Evolutionary conservation across 2,888 invertebrate species (phyloP).

Genomic region (Autographa pulchrina): DNA sequence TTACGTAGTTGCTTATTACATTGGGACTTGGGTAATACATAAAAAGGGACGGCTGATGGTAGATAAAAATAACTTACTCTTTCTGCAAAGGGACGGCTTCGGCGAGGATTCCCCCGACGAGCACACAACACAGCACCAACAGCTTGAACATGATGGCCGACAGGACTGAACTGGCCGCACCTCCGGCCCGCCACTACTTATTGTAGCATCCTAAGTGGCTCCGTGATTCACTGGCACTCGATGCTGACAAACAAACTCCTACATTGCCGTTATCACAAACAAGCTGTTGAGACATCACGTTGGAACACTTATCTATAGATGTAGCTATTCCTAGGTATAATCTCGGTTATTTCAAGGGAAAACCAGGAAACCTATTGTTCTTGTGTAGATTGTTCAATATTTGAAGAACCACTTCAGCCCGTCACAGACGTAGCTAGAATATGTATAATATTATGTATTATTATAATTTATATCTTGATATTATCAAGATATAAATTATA

Average conservation of each 20-base stretch:
- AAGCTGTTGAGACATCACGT: conserved; percentile 21
- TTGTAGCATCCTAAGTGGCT: conserved; percentile 25
- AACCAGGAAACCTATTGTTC: neutral
- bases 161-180: conserved; percentile 16
- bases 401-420: too few species aligned
- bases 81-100: conserved; percentile 8
- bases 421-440: too few species aligned
- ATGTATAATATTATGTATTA: too few species aligned
- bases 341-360: neutral
- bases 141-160: conserved; percentile 33
- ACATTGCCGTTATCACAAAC: neutral
- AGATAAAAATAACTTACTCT: conserved; percentile 14
- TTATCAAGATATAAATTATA: too few species aligned
- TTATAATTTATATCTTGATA: too few species aligned
- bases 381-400: too few species aligned
- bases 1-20: too few species aligned
- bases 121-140: conserved; percentile 28
- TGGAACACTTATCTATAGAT: conserved; percentile 12
- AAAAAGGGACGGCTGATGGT: too few species aligned
- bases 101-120: conserved; percentile 22
- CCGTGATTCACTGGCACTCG: conserved; percentile 35
- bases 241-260: conserved; percentile 26
- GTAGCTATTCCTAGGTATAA: neutral
- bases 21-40: too few species aligned
- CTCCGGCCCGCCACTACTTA: conserved; percentile 15